Evolutionary conservation across 2,888 invertebrate species (phyloP), one percentile per base, ranked within the genome.

Genomic region (Periphyllus acericola): DNA sequence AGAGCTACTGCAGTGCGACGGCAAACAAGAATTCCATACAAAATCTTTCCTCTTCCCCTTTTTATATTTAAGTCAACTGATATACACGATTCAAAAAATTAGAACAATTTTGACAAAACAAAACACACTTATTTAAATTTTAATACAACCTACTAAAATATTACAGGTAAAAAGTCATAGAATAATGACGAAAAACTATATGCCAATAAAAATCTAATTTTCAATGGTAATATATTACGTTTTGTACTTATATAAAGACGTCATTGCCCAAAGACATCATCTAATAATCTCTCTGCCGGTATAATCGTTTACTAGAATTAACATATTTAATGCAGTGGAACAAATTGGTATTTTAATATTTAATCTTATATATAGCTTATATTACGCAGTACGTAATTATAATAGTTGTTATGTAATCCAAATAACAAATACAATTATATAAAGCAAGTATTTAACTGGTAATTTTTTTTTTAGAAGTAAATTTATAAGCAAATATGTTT

Each of bases 261-360:
- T 83, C 52, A 83, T 11, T 55, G 19, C 4, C 1, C 17, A 52
- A 55, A 72, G 52, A 83, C 34, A 72, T 9, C 21, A 21, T 55
- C 55, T 21, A 55, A 52, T 17, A n/a, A 17, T 34, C n/a, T 14
- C 17, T 32, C 29, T 32, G 25, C 46, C 52, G 3, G 17, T 40
- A 25, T 68, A 52, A 46, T 46, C 55, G 36, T 11, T 14, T 46
- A 46, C 46, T 46, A 46, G 36, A 83, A 83, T 83, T 74, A 55
- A 74, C 74, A 83, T 83, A 83, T 83, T 55, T 55, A 36, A 74
- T 60, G n/a, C 46, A 40, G n/a, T 19, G 19, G n/a, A 74, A 36
- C 36, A 74, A 8, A 83, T 34, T 14, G 34, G 9, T 9, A 8
- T 55, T 74, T 72, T 52, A 52, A 19, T 4, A 19, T 36, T n/a